Evolutionary conservation across 2,888 invertebrate genomes (phyloP).

Genomic region (Tenthredo distinguenda): DNA sequence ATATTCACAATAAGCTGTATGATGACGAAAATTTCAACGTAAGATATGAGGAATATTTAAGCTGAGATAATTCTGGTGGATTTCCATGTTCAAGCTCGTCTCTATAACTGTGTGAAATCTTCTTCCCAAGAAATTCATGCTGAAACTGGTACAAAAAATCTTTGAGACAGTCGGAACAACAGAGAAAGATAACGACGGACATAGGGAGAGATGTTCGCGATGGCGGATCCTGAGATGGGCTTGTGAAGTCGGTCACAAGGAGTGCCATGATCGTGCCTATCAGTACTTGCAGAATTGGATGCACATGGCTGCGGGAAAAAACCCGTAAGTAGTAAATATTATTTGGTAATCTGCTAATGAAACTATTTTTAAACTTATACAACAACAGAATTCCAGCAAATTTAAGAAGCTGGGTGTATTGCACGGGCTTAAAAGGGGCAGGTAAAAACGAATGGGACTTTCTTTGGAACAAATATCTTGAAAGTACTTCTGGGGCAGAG

Average conservation of each 20-base stretch:
- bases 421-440: conserved; percentile 83
- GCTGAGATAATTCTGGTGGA: neutral
- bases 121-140: conserved; percentile 65
- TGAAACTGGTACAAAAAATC: conserved; percentile 66
- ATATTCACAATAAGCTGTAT: conserved; percentile 81
- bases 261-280: conserved; percentile 68
- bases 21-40: conserved; percentile 83
- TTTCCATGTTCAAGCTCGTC: neutral
- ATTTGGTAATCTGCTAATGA: neutral
- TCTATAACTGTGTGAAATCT: neutral
- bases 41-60: conserved; percentile 60
- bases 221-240: conserved; percentile 69
- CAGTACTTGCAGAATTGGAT: conserved; percentile 68
- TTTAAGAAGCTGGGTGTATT: conserved; percentile 83
- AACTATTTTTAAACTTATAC: conserved; percentile 3
- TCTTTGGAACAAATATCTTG: conserved; percentile 80
- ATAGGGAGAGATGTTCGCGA: conserved; percentile 67
- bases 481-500: conserved; percentile 81
- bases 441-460: conserved; percentile 85
- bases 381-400: conserved; percentile 82
- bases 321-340: conserved; percentile 21
- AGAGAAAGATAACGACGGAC: conserved; percentile 62
- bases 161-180: conserved; percentile 66
- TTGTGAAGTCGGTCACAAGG: conserved; percentile 69
- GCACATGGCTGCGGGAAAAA: conserved; percentile 53